phyloP scores from a whole-genome alignment of 1,140 invertebrate genomes.

The Globodera rostochiensis region DNA sequence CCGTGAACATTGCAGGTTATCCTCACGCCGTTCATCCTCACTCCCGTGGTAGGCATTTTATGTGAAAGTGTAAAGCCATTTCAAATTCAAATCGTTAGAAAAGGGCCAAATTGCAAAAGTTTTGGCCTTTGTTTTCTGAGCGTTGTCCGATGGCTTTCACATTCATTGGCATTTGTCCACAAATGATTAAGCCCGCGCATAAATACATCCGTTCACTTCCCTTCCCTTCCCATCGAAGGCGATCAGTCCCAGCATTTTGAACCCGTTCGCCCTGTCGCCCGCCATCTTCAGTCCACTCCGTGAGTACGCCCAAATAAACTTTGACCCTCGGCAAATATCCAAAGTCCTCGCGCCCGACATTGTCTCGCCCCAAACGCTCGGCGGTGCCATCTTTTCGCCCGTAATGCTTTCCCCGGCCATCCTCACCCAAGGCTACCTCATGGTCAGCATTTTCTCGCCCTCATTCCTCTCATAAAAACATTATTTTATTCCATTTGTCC shows the following conservation, averaged over 20 bases:
- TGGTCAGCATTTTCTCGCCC: slow-evolving; percentile 43
- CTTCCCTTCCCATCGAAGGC: not conserved
- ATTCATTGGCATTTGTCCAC: too few relatives aligned
- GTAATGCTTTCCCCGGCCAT: slow-evolving; percentile 43
- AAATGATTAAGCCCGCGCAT: too few relatives aligned
- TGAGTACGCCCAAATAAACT: not conserved
- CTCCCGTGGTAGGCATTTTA: not conserved
- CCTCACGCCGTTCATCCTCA: not conserved
- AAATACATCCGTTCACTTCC: too few relatives aligned
- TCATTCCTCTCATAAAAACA: slow-evolving; percentile 62
- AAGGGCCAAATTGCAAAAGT: too few relatives aligned
- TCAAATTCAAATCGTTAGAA: too few relatives aligned
- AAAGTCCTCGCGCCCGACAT: slow-evolving; percentile 45
- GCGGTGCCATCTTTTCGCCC: slow-evolving; percentile 41
- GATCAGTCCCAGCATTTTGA: not conserved
- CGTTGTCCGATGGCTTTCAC: too few relatives aligned
- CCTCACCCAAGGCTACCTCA: slow-evolving; percentile 43
- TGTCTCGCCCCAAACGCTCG: slow-evolving; percentile 37
- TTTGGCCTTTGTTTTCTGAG: too few relatives aligned
- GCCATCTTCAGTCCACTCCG: not conserved
- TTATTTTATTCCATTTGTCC: too few relatives aligned
- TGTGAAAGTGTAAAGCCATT: too few relatives aligned
- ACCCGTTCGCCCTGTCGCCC: slow-evolving; percentile 10
- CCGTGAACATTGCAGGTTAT: not conserved
- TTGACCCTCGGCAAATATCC: not conserved